These are phyloP conservation scores for Ephydatia muelleri DNA, from an alignment of 37 sponge, comb jelly and placozoan species.

Conservation along the genomic window DNA sequence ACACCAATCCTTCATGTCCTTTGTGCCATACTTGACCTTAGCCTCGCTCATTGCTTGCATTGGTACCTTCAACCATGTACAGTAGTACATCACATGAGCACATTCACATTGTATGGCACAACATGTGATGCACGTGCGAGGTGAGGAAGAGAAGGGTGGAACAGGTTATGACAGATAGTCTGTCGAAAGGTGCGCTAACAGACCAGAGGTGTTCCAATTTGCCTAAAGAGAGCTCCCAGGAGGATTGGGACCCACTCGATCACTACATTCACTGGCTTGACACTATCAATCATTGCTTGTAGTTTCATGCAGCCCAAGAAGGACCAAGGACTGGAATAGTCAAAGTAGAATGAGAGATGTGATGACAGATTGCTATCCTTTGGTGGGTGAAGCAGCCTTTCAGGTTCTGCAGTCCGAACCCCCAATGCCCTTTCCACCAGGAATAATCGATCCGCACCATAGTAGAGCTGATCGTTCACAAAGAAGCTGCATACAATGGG, in stretches of 20 bases:
- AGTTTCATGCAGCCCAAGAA: slow-evolving; percentile 66
- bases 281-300: slow-evolving; percentile 19
- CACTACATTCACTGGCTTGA: slow-evolving; percentile 40
- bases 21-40: slow-evolving; percentile 52
- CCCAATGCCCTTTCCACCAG: slow-evolving; percentile 75
- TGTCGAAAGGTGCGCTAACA: neutral
- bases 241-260: slow-evolving; percentile 88
- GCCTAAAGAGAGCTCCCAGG: slow-evolving; percentile 82
- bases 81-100: neutral
- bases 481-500: slow-evolving; percentile 58
- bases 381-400: slow-evolving; percentile 42
- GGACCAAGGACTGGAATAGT: slow-evolving; percentile 88
- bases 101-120: neutral
- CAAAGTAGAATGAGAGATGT: slow-evolving; percentile 83
- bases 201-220: slow-evolving; percentile 80
- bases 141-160: neutral
- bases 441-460: slow-evolving; percentile 86
- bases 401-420: slow-evolving; percentile 51
- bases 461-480: slow-evolving; percentile 67
- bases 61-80: slow-evolving; percentile 44
- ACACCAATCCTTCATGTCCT: slow-evolving; percentile 73
- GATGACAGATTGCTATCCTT: neutral
- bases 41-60: slow-evolving; percentile 44
- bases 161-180: slow-evolving; percentile 7
- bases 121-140: neutral